Percentiles rank a stretch among this genome's conserved stretches.
These are phyloP conservation scores for Cyprinus carpio DNA, from an alignment of 2,113 vertebrate species.

Conservation along the genomic window DNA sequence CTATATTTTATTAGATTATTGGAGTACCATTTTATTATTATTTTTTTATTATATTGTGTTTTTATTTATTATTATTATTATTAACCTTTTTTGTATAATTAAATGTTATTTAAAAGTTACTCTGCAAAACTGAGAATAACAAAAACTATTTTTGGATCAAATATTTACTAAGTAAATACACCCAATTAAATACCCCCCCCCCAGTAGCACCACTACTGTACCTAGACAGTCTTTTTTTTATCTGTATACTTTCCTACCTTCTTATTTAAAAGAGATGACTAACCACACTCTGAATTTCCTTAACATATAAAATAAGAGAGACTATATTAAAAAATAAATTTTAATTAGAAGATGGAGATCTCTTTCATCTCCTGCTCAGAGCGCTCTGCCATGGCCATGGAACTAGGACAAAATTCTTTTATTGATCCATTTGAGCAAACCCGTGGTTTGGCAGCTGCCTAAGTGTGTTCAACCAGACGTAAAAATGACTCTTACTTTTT, in stretches of 20 bases:
- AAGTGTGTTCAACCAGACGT: conserved; percentile 63
- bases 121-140: too few species aligned
- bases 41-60: too few species aligned
- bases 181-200: too few species aligned
- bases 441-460: conserved; percentile 63
- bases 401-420: conserved; percentile 67
- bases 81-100: too few species aligned
- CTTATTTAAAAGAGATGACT: conserved; percentile 38
- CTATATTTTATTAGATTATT: too few species aligned
- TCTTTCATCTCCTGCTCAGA: conserved; percentile 70
- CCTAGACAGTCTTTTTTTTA: conserved; percentile 60
- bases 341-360: conserved; percentile 74
- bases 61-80: too few species aligned
- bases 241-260: conserved; percentile 53
- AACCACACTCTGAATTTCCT: conserved; percentile 40
- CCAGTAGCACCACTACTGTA: conserved; percentile 24
- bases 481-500: conserved; percentile 72
- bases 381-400: conserved; percentile 60
- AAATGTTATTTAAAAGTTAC: too few species aligned
- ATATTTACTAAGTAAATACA: not conserved
- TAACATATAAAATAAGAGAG: conserved; percentile 63
- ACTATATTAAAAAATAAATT: conserved; percentile 67
- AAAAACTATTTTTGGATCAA: not conserved
- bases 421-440: conserved; percentile 70
- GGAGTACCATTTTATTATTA: too few species aligned